phyloP scores from a whole-genome alignment of 2,113 vertebrate genomes.

The Oenanthe melanoleuca region DNA sequence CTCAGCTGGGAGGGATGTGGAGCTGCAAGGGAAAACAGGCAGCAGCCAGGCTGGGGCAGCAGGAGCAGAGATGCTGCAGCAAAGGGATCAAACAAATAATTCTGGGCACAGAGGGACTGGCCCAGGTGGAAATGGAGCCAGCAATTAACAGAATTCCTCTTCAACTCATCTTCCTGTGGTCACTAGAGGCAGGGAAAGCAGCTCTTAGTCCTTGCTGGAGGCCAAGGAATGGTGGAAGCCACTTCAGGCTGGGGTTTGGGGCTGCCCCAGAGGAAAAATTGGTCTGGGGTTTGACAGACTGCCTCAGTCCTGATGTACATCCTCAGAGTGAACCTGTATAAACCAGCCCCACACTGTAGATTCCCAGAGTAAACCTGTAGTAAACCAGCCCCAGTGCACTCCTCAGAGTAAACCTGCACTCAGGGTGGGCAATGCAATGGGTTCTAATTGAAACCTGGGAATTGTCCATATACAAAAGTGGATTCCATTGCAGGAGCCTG shows the following conservation, averaged over 20 bases:
- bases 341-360: too few relatives aligned
- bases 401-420: background rate
- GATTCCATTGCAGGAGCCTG: background rate
- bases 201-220: background rate
- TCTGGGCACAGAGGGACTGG: accelerated
- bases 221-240: background rate
- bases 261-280: background rate
- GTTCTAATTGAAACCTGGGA: background rate
- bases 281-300: background rate
- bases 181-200: background rate
- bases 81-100: background rate
- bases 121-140: background rate
- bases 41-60: too few relatives aligned
- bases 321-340: background rate
- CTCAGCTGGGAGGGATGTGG: background rate
- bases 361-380: too few relatives aligned
- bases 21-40: background rate
- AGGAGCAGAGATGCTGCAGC: background rate
- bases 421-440: background rate
- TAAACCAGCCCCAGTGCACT: background rate
- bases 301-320: background rate
- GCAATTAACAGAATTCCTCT: background rate
- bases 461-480: accelerated
- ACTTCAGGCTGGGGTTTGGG: background rate
- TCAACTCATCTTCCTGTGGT: background rate